phyloP scores from a whole-genome alignment of 2,797 vertebrate genomes.

The Chiroxiphia lanceolata region DNA sequence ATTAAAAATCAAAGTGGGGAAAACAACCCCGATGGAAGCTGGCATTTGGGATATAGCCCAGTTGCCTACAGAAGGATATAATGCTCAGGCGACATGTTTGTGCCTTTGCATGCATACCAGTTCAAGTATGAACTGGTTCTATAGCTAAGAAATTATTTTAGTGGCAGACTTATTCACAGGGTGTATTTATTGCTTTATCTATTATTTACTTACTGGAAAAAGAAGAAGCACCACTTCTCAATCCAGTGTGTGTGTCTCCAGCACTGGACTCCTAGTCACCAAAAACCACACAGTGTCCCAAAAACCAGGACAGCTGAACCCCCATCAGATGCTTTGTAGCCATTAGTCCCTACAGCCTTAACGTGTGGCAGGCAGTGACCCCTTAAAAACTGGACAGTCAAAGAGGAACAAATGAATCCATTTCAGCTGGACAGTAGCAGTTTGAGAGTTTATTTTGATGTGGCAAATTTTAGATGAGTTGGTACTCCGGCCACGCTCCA shows the following conservation, averaged over 20 bases:
- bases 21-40: constrained; percentile 11
- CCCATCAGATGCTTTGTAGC: background rate
- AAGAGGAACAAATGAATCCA: background rate
- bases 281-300: background rate
- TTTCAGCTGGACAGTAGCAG: background rate
- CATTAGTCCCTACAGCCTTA: no score
- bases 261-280: background rate
- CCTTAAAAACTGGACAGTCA: background rate
- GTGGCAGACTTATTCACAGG: background rate
- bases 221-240: background rate
- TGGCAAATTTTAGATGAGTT: background rate
- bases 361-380: fast-evolving
- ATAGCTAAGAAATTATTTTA: background rate
- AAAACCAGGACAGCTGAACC: background rate
- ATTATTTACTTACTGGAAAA: background rate
- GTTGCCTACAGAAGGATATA: background rate
- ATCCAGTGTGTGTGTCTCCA: background rate
- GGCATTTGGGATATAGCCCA: background rate
- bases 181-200: background rate
- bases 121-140: background rate
- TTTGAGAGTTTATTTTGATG: background rate
- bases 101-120: background rate
- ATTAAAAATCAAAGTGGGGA: constrained; percentile 56
- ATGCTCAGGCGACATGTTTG: background rate
- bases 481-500: background rate